Percentiles rank a stretch among this genome's conserved stretches.
These are phyloP conservation scores for Calidris pygmaea DNA, from an alignment of 2,113 vertebrate genomes.

Conservation along the genomic window DNA sequence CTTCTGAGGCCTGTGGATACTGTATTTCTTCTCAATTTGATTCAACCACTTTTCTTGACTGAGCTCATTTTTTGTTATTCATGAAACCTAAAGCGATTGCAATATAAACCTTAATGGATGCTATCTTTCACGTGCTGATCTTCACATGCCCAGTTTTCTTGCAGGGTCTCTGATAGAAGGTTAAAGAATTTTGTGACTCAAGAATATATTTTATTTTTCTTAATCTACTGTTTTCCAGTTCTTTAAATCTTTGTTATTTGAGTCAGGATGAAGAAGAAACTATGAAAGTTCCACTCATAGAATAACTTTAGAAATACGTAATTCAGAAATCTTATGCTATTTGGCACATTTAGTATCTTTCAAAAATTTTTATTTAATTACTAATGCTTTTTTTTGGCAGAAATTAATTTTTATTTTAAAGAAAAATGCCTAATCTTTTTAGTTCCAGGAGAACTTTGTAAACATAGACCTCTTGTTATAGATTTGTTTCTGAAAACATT, in stretches of 20 bases:
- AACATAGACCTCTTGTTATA: neutral
- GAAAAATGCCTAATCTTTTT: neutral
- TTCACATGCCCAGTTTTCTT: slow-evolving; percentile 26
- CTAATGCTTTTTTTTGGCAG: neutral
- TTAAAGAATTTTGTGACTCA: slow-evolving; percentile 32
- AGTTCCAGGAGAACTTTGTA: neutral
- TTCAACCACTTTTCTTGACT: slow-evolving; percentile 16
- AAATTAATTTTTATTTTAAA: neutral
- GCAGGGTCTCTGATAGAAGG: neutral
- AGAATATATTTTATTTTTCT: slow-evolving; percentile 43
- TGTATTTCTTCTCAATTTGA: slow-evolving; percentile 6
- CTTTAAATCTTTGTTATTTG: slow-evolving; percentile 22
- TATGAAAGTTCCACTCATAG: neutral
- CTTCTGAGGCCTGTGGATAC: neutral
- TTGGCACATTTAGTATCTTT: neutral
- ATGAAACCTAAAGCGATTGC: slow-evolving; percentile 39
- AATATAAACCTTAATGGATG: slow-evolving; percentile 40
- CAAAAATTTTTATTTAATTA: neutral
- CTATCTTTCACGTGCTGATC: slow-evolving; percentile 46
- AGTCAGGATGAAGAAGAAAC: neutral
- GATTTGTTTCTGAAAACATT: neutral
- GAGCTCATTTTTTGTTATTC: slow-evolving; percentile 53
- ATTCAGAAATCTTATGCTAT: neutral
- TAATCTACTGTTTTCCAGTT: slow-evolving; percentile 10
- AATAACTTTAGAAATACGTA: neutral